These are phyloP conservation scores for Nanorana parkeri DNA, from an alignment of 2,113 vertebrate genomes.

Conservation along the genomic window DNA sequence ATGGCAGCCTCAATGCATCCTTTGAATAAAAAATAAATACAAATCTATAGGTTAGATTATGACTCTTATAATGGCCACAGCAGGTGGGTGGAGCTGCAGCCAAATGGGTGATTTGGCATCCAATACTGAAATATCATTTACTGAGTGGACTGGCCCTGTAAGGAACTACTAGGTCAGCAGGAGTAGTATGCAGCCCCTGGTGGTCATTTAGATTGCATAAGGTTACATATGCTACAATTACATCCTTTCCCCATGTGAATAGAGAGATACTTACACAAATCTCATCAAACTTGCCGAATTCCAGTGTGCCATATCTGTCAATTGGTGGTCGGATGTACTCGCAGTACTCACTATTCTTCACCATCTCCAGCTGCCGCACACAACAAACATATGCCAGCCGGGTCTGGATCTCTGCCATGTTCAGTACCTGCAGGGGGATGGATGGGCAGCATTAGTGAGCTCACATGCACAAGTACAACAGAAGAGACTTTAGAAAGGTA, in stretches of 20 bases:
- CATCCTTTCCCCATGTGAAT: background rate
- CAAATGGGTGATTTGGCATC: too few relatives aligned
- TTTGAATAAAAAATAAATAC: too few relatives aligned
- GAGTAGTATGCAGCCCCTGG: too few relatives aligned
- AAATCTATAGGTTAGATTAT: too few relatives aligned
- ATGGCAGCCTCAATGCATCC: too few relatives aligned
- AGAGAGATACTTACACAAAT: conserved; percentile 82
- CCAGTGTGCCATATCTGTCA: conserved; percentile 87
- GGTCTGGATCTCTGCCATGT: conserved; percentile 96
- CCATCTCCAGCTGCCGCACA: conserved; percentile 89
- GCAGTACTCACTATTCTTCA: conserved; percentile 89
- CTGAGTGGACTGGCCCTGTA: too few relatives aligned
- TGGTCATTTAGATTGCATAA: background rate
- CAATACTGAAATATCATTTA: too few relatives aligned
- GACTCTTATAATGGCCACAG: too few relatives aligned
- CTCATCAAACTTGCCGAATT: conserved; percentile 91
- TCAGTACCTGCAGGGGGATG: conserved; percentile 79
- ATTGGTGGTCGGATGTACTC: conserved; percentile 92
- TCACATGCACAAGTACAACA: background rate
- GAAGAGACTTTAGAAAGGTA: too few relatives aligned
- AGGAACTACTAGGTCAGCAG: background rate
- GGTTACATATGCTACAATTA: too few relatives aligned
- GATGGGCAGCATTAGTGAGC: background rate
- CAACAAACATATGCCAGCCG: conserved; percentile 94
- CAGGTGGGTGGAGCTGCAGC: too few relatives aligned